Conservation (phyloP, 2,113 vertebrate species). For the Triplophysa siluroides region DNA sequence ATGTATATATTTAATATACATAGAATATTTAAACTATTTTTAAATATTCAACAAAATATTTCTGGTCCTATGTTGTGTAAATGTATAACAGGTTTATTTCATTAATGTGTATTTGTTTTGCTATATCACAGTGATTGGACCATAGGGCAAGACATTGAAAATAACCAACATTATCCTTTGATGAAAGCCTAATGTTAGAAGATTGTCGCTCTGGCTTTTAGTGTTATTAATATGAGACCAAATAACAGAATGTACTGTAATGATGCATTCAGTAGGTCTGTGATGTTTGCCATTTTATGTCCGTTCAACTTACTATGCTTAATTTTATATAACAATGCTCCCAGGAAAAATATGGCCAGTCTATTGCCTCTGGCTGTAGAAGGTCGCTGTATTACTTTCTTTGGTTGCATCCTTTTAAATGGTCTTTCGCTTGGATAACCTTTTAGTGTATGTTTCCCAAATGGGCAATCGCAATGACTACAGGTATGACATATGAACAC, state of each 20-base stretch:
- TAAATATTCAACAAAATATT: neutral
- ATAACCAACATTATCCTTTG: conserved; percentile 21
- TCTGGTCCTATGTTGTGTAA: too few species aligned
- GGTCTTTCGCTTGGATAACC: neutral
- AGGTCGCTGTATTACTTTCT: too few species aligned
- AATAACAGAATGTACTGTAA: neutral
- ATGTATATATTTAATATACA: too few species aligned
- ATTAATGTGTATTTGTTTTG: neutral
- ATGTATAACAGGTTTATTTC: neutral
- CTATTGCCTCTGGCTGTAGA: neutral
- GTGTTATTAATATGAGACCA: neutral
- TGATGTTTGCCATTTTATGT: neutral
- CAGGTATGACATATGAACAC: neutral
- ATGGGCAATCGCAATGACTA: neutral
- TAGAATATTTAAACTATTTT: neutral
- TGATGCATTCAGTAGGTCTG: neutral
- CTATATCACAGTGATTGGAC: neutral
- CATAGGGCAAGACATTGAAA: neutral
- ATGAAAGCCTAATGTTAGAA: conserved; percentile 42
- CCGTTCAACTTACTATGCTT: neutral
- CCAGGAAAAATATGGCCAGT: neutral
- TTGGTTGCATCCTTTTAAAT: neutral
- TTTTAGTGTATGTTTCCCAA: neutral
- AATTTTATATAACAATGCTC: neutral
- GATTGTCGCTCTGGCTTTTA: conserved; percentile 23